These are phyloP conservation scores for Myotis vivesi DNA, from an alignment of 2,797 vertebrate species.

Conservation along the genomic window DNA sequence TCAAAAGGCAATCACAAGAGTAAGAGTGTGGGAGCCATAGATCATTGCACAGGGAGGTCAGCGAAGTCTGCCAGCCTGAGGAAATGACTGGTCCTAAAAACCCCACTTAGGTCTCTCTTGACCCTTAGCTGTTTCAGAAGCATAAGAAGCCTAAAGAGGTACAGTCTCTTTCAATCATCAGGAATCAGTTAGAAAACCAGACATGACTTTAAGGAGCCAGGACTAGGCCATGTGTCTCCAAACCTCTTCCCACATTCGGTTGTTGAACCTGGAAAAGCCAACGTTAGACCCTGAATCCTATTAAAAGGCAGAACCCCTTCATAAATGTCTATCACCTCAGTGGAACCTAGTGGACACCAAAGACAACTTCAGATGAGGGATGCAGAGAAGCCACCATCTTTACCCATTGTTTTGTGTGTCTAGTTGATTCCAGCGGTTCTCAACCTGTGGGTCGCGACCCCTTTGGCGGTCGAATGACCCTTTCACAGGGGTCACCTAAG, in stretches of 20 bases:
- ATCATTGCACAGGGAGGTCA: constrained; percentile 8
- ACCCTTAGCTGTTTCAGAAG: background rate
- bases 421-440: background rate
- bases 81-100: background rate
- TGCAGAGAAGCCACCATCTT: background rate
- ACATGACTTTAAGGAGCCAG: background rate
- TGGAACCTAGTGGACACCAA: background rate
- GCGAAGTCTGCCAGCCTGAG: background rate
- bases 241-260: background rate
- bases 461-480: too few relatives aligned
- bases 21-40: background rate
- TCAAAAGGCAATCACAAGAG: constrained; percentile 41
- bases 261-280: background rate
- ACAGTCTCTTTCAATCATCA: background rate
- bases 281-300: background rate
- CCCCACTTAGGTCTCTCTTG: background rate
- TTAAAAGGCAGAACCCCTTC: background rate
- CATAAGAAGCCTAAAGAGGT: background rate
- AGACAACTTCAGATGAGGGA: background rate
- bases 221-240: background rate
- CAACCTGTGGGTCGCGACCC: too few relatives aligned
- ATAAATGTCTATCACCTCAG: background rate
- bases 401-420: background rate
- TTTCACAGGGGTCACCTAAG: too few relatives aligned
- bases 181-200: background rate